Base-by-base conservation (phyloP, 1,140 invertebrate species). In the Penaeus japonicus region DNA sequence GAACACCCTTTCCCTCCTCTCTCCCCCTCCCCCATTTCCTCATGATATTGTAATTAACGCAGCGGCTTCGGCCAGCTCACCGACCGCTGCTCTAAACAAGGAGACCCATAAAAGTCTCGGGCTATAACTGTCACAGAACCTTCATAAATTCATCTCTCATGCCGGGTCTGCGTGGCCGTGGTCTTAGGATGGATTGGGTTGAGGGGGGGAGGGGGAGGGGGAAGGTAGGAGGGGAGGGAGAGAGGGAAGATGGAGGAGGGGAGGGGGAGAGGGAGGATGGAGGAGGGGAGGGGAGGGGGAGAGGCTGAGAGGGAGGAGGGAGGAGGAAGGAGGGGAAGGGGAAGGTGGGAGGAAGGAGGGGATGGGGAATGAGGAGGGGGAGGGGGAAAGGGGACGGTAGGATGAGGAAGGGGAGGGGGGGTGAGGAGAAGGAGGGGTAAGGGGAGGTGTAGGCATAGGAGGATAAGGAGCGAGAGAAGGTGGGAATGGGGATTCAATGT, bases 111-210 rank as follows among this genome's bases (percentile, higher is more conserved):
- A 84, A 70, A 84, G 59, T 59, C 57, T 57, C 20, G 17, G 24
- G 59, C 59, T 62, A 84, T 70, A 84, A 84, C 62, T 47, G 82
- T 84, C 82, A 59, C 47, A 84, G 62, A 35, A 84, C 70, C 82
- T 70, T 70, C 82, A 84, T 84, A 81, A 84, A 84, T 84, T 84
- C 82, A 70, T 84, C 82, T 73, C 39, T 84, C 65, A 84, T 32
- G 20, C 82, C 18, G 59, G 24, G 35, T 39, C 39, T 39, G 39
- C 39, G 39, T 39, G 39, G 39, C 39, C 39, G 39, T 39, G 39
- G 4, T 39, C 39, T 10, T 10, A 10, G 39, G 39, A 39, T 39
- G 39, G 39, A 39, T 39, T n/a, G n/a, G 35, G 7, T 2, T 2
- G 2, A 7, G 35, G 35, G 35, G 12, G 65, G n/a, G 24, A 3